Base-by-base conservation (phyloP, 1,140 invertebrate species). In the Cheumatopsyche charites region DNA sequence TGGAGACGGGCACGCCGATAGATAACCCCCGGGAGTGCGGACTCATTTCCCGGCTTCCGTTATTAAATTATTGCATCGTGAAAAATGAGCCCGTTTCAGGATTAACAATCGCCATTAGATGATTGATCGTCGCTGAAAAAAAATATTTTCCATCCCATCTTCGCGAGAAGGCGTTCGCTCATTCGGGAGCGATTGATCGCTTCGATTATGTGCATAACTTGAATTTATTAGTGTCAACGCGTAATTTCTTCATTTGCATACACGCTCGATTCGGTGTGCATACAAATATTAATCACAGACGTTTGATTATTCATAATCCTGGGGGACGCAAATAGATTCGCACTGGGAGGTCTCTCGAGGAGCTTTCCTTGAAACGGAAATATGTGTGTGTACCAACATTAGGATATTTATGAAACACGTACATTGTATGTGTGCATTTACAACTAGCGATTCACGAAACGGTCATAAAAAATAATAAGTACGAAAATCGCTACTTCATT, bases 21-120 rank as follows among this genome's bases (percentile, higher is more conserved):
- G 66, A 68, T 17, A 55, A 55, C 25, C 66, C 66, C 4, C 1
- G 66, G 66, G 66, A 68, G 11, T 6, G 17, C 41, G 36, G 2
- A 52, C 7, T 13, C 9, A 21, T 58, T 61, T 71, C 62, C 42
- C 23, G 19, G 42, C 25, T 6, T 17, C 17, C 36, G 42, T 26
- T 47, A 66, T 49, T 55, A 55, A 68, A 68, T 68, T 68, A 68
- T n/a, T 21, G 26, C 23, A 68, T 41, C 26, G 26, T 68, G 65
- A 67, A 67, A 67, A 67, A 67, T 52, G 65, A 52, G 17, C 47
- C n/a, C 19, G 47, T 17, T 52, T 1, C 47, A 17, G 47, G 47
- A 36, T 36, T 17, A 15, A 47, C 47, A 52, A 52, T 19, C 12
- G 45, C 45, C 29, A 36, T 36, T 36, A 36, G 45, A 52, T 52